A percentile compares a stretch with the other conserved stretches of the same genome.
These are phyloP conservation scores for Maniola jurtina DNA, from an alignment of 1,140 invertebrate species.

Conservation along the genomic window DNA sequence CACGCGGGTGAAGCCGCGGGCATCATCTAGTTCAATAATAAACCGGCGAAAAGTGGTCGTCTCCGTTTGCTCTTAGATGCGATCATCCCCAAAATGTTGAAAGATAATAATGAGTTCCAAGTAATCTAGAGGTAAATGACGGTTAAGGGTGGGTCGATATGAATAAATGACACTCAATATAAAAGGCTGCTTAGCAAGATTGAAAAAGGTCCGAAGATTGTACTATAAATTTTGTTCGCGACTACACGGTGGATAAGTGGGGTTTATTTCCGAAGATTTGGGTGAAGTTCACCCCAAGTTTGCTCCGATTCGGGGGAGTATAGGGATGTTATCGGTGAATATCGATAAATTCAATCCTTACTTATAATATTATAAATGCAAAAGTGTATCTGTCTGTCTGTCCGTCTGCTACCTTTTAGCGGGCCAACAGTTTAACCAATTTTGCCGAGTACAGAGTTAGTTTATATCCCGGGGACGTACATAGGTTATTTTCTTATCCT, in stretches of 20 bases:
- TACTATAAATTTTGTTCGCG: constrained; percentile 66
- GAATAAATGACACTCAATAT: constrained; percentile 58
- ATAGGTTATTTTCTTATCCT: no score
- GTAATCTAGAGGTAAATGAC: constrained; percentile 18
- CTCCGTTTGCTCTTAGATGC: not conserved
- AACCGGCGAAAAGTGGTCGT: no score
- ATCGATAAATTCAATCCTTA: no score
- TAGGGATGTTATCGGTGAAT: constrained; percentile 12
- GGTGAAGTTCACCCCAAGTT: constrained; percentile 49
- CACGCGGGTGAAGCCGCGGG: no score
- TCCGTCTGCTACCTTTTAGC: no score
- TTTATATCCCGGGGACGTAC: no score
- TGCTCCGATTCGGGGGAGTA: constrained; percentile 28
- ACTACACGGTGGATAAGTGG: constrained; percentile 63
- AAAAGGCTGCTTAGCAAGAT: constrained; percentile 48
- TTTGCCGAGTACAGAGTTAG: no score
- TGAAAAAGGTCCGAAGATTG: constrained; percentile 58
- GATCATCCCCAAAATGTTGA: not conserved
- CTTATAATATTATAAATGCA: no score
- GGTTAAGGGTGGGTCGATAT: constrained; percentile 44
- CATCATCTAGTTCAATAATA: no score
- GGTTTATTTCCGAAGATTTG: constrained; percentile 68
- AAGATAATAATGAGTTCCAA: constrained; percentile 7
- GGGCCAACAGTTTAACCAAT: no score
- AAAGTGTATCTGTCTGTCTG: no score